Percentiles rank a stretch among this genome's conserved stretches.
Conservation (phyloP, 53 echinoderm and acorn worm genomes). For the Stichopus horrens region DNA sequence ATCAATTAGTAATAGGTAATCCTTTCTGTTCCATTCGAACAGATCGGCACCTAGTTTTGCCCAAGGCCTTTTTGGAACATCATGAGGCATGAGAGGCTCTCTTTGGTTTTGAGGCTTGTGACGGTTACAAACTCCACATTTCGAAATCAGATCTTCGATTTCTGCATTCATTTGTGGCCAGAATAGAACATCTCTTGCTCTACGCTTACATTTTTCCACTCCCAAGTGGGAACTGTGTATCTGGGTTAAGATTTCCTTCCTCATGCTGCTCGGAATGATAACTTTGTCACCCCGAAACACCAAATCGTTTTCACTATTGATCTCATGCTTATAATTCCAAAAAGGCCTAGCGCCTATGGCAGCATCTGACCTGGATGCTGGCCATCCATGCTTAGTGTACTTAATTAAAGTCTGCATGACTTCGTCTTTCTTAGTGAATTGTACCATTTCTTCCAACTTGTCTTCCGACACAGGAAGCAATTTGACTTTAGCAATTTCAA, state of each 20-base stretch:
- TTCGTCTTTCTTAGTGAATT: neutral
- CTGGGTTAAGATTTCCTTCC: conserved; percentile 40
- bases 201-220: conserved; percentile 47
- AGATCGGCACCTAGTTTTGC: conserved; percentile 52
- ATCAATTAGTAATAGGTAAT: conserved; percentile 21
- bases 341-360: conserved; percentile 30
- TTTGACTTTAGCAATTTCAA: conserved; percentile 8
- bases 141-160: conserved; percentile 32
- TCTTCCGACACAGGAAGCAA: neutral
- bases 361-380: neutral
- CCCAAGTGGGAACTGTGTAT: conserved; percentile 58
- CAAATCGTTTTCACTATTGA: conserved; percentile 43
- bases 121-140: conserved; percentile 36
- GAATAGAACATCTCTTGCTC: conserved; percentile 45
- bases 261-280: conserved; percentile 13
- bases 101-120: conserved; percentile 18
- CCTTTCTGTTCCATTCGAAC: conserved; percentile 32
- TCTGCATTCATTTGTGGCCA: conserved; percentile 44
- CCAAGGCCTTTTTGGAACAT: conserved; percentile 51
- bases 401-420: neutral
- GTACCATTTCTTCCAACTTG: neutral
- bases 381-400: conserved; percentile 37
- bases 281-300: conserved; percentile 36
- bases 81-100: conserved; percentile 48
- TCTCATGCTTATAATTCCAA: conserved; percentile 57